Evolutionary conservation across 2,888 invertebrate species (phyloP).

Genomic region (Megaustenia siamemsis): DNA sequence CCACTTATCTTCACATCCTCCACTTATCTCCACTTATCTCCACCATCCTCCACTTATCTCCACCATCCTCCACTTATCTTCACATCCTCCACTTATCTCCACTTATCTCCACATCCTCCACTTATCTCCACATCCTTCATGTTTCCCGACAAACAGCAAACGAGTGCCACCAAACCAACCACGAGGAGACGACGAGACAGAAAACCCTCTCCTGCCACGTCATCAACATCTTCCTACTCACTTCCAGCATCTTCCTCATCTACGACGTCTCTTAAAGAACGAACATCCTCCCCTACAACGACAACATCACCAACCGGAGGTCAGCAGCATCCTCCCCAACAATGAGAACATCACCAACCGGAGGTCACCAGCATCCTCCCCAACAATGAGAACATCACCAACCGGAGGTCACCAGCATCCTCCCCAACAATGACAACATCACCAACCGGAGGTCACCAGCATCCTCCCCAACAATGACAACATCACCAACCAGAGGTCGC

Average conservation of each 20-base stretch:
- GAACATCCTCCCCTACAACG: too few species aligned
- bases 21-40: neutral
- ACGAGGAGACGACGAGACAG: neutral
- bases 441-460: too few species aligned
- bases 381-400: too few species aligned
- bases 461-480: too few species aligned
- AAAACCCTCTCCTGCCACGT: neutral
- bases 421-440: too few species aligned
- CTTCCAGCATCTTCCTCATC: neutral
- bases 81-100: neutral
- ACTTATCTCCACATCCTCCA: neutral
- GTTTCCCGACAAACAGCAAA: neutral
- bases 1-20: neutral
- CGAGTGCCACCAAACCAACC: neutral
- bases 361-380: too few species aligned
- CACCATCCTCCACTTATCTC: neutral
- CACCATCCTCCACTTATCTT: neutral
- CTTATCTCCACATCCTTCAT: neutral
- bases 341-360: too few species aligned
- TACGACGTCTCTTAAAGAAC: neutral
- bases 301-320: too few species aligned
- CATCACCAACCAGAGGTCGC: too few species aligned
- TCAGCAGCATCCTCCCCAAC: too few species aligned
- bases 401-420: too few species aligned
- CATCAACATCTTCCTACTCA: neutral